Conservation (phyloP, 2,797 vertebrate species). For the Gymnopithys bicolor region DNA sequence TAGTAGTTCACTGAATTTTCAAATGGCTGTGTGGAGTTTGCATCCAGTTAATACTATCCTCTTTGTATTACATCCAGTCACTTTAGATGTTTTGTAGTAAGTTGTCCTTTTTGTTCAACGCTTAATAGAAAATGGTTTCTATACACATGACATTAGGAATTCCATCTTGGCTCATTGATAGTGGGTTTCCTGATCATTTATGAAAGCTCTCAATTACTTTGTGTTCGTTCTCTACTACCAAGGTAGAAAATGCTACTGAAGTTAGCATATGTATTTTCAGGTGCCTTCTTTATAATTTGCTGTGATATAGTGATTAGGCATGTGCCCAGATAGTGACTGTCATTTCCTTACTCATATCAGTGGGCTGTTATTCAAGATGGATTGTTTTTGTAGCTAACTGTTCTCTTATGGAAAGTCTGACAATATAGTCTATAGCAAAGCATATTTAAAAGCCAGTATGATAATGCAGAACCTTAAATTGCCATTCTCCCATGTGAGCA, state of each 20-base stretch:
- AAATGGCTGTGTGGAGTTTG: neutral
- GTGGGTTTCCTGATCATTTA: neutral
- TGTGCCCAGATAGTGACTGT: conserved; percentile 18
- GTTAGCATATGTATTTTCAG: neutral
- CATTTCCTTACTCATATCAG: conserved; percentile 25
- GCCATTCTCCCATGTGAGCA: neutral
- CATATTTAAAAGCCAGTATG: neutral
- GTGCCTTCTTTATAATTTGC: neutral
- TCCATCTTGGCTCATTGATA: neutral
- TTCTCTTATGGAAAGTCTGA: conserved; percentile 1
- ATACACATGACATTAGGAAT: neutral
- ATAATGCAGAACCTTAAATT: neutral
- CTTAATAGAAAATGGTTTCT: neutral
- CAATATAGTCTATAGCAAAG: neutral
- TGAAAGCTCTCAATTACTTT: neutral
- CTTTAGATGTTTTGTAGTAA: neutral
- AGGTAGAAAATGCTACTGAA: neutral
- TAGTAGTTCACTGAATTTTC: neutral
- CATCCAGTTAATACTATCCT: neutral
- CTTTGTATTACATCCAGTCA: neutral
- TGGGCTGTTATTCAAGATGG: conserved; percentile 18
- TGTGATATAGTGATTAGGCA: conserved; percentile 4
- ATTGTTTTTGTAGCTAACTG: conserved; percentile 5
- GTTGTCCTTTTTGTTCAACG: neutral
- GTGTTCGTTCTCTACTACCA: neutral